These are phyloP conservation scores for Etheostoma cragini DNA, from an alignment of 2,113 vertebrate genomes.

Conservation along the genomic window DNA sequence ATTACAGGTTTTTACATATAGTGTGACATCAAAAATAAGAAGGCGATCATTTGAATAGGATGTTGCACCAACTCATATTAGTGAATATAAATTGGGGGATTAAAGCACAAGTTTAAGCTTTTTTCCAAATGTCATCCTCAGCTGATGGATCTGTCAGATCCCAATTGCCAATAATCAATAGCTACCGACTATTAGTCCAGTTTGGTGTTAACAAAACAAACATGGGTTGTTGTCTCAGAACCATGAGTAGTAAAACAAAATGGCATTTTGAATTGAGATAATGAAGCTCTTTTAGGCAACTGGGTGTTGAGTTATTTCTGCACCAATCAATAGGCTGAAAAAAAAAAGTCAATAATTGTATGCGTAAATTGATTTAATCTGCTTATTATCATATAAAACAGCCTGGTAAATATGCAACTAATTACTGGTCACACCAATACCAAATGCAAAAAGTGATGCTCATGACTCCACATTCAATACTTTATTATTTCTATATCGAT, in stretches of 20 bases:
- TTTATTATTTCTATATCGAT: constrained; percentile 52
- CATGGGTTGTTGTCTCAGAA: constrained; percentile 21
- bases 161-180: constrained; percentile 69
- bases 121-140: constrained; percentile 53
- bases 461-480: constrained; percentile 21
- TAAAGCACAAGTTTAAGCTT: constrained; percentile 52
- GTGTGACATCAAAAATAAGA: constrained; percentile 21
- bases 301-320: constrained; percentile 72
- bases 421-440: constrained; percentile 65
- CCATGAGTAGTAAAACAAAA: constrained; percentile 41
- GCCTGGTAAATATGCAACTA: constrained; percentile 84
- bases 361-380: constrained; percentile 84
- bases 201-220: constrained; percentile 34
- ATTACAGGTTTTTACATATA: not conserved
- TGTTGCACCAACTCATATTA: constrained; percentile 21
- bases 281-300: constrained; percentile 72
- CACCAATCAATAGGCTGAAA: constrained; percentile 76
- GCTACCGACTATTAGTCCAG: constrained; percentile 15
- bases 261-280: constrained; percentile 58
- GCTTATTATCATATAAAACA: constrained; percentile 87
- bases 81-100: constrained; percentile 69
- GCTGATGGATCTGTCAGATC: constrained; percentile 39
- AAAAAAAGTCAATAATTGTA: constrained; percentile 84
- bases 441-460: constrained; percentile 31
- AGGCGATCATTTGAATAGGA: constrained; percentile 24